Conservation (phyloP, 2,888 invertebrate species). For the Boloria euphrosyne region DNA sequence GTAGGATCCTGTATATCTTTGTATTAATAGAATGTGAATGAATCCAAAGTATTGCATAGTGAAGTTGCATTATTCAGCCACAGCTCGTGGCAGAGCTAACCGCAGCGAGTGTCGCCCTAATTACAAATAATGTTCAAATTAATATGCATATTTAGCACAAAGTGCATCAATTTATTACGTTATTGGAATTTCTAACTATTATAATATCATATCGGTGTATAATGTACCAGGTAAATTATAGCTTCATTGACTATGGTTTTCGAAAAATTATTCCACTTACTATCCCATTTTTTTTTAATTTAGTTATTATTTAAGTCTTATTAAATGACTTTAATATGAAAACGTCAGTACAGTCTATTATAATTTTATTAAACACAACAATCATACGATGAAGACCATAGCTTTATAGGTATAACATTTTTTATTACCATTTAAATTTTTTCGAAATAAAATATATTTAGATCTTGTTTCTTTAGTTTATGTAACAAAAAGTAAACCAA, state of each 20-base stretch:
- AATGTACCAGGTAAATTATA: not conserved
- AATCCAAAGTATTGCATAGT: constrained; percentile 39
- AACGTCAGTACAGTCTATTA: no score
- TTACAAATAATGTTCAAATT: constrained; percentile 37
- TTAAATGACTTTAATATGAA: no score
- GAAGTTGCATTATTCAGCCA: constrained; percentile 41
- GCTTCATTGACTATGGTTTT: not conserved
- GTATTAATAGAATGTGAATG: constrained; percentile 17
- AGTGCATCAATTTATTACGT: constrained; percentile 10
- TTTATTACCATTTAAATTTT: not conserved
- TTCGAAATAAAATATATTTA: not conserved
- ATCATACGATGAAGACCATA: no score
- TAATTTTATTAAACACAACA: no score
- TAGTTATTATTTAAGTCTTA: no score
- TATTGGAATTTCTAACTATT: constrained; percentile 3
- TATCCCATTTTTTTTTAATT: not conserved
- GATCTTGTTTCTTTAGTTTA: not conserved
- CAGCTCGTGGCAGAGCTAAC: constrained; percentile 38
- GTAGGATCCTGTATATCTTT: not conserved
- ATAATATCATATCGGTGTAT: constrained; percentile 1
- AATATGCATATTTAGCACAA: constrained; percentile 26
- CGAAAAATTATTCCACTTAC: not conserved
- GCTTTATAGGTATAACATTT: no score
- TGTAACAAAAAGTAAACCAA: constrained; percentile 25
- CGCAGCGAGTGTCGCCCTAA: constrained; percentile 41